A percentile compares a stretch with the other conserved stretches of the same genome.
Evolutionary conservation across 2,797 vertebrate species (phyloP).

Genomic region (Urocyon cinereoargenteus): DNA sequence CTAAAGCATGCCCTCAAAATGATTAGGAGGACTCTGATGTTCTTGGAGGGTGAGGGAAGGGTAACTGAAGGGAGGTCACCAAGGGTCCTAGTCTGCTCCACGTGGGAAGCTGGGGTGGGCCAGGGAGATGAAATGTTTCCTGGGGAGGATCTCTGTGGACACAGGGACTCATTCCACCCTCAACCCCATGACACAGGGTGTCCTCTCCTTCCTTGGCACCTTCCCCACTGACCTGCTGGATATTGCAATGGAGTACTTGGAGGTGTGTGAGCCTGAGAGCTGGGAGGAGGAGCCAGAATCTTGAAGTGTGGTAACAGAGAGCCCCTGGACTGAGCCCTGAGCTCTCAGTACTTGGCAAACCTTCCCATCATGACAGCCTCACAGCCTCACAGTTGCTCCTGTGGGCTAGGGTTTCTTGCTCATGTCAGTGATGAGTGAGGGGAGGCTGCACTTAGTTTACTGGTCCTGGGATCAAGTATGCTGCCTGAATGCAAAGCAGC

Average conservation of each 20-base stretch:
- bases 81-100: neutral
- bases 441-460: neutral
- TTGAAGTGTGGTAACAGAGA: neutral
- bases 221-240: conserved; percentile 94
- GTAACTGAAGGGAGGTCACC: neutral
- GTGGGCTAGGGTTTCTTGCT: neutral
- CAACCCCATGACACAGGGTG: neutral
- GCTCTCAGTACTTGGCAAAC: neutral
- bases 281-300: no score
- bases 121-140: neutral
- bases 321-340: neutral
- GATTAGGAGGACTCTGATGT: neutral
- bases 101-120: neutral
- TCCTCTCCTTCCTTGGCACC: conserved; percentile 91
- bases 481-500: neutral
- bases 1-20: neutral
- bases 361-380: neutral
- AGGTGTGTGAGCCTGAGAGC: conserved; percentile 86
- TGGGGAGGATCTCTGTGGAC: neutral
- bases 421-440: neutral
- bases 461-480: neutral
- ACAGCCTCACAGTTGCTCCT: neutral
- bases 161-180: neutral
- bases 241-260: conserved; percentile 87
- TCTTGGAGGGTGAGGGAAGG: neutral